These are phyloP conservation scores for Eufriesea mexicana DNA, from an alignment of 1,140 invertebrate species.

Conservation along the genomic window DNA sequence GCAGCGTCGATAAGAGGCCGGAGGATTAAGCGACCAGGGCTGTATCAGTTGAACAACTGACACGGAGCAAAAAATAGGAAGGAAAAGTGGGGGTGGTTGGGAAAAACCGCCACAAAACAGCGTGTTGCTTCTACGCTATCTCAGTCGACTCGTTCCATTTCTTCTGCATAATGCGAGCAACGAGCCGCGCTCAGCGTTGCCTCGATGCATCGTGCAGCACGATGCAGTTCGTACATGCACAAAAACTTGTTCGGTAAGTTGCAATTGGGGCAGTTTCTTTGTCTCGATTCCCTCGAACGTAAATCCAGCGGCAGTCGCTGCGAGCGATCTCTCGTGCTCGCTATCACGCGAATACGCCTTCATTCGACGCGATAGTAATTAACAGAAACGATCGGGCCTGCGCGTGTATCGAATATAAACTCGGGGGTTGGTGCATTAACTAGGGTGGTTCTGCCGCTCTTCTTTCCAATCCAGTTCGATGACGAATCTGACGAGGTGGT, in stretches of 20 bases:
- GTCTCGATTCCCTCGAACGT: neutral
- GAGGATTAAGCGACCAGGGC: neutral
- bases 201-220: neutral
- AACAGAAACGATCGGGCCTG: neutral
- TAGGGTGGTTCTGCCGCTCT: no score
- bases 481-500: no score
- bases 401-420: neutral
- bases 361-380: neutral
- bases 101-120: neutral
- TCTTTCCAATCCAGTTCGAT: no score
- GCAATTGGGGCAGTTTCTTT: neutral
- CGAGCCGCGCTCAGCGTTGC: neutral
- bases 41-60: neutral
- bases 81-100: neutral
- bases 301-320: neutral
- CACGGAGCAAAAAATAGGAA: neutral
- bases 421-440: no score
- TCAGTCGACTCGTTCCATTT: conserved; percentile 12
- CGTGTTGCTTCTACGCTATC: neutral
- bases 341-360: neutral
- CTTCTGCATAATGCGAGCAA: conserved; percentile 8
- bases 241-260: conserved; percentile 15
- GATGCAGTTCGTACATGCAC: neutral
- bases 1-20: neutral
- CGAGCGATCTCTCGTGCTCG: neutral